Base-by-base conservation (phyloP, 1,140 invertebrate genomes). In the Bradysia coprophila region DNA sequence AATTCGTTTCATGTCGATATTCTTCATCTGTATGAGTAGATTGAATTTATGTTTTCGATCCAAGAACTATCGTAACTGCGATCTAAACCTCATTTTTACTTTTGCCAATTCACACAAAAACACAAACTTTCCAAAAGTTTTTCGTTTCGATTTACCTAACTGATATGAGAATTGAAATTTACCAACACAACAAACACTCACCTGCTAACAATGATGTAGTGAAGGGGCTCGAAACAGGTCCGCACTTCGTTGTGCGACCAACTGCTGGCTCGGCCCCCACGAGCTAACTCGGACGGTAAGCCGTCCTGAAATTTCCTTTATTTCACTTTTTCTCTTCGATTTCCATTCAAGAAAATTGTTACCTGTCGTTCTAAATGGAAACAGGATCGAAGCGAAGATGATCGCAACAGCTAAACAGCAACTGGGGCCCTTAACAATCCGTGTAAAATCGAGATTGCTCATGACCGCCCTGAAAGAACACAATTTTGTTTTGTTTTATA, bases 151-250 rank as follows among this genome's bases (percentile, higher is more conserved):
- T n/a, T n/a, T n/a, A n/a, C n/a, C n/a, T n/a, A n/a, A n/a, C n/a
- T n/a, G n/a, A n/a, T n/a, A n/a, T n/a, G n/a, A n/a, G n/a, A n/a
- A n/a, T n/a, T n/a, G n/a, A n/a, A n/a, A n/a, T n/a, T n/a, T n/a
- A n/a, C n/a, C n/a, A n/a, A n/a, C n/a, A n/a, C n/a, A 36, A 15
- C n/a, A n/a, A 20, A 13, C 8, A 32, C 16, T 41, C 20, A 42
- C 41, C 41, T 42, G 41, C 41, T 42, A 42, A 42, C 41, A 42
- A 42, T 42, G 41, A 42, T 42, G 41, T 42, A 42, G 20, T 42
- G 33, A 42, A 34, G 41, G 41, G 41, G 31, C 41, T 36, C 41
- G 32, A 42, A 42, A 28, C 33, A 42, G 32, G 33, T 23, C 41
- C 21, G 21, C 41, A 42, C 41, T 32, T 21, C 10, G 10, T 10